phyloP scores from a whole-genome alignment of 2,888 invertebrate genomes.

The Carcina quercana region DNA sequence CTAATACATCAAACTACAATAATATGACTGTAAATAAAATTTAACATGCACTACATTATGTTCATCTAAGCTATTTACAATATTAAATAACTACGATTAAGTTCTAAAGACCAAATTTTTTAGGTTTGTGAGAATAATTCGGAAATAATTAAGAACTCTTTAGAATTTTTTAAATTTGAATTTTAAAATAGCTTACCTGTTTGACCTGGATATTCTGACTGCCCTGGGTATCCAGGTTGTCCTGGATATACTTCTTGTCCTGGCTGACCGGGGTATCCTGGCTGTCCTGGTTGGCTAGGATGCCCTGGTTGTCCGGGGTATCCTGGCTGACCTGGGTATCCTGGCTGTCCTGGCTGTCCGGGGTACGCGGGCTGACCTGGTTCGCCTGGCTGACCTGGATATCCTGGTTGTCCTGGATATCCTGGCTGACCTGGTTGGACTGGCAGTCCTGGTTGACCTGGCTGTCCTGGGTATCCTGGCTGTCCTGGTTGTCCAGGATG shows the following conservation, averaged over 20 bases:
- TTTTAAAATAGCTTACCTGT: slow-evolving; percentile 20
- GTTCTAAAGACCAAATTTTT: too few relatives aligned
- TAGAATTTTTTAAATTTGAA: too few relatives aligned
- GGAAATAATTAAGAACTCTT: too few relatives aligned
- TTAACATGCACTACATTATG: too few relatives aligned
- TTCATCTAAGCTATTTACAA: too few relatives aligned
- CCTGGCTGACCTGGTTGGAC: slow-evolving; percentile 32
- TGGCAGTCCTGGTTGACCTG: slow-evolving; percentile 17
- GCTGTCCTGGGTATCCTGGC: slow-evolving; percentile 20
- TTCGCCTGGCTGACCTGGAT: slow-evolving; percentile 22
- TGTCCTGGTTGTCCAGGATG: slow-evolving; percentile 28
- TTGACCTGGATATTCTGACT: slow-evolving; percentile 14
- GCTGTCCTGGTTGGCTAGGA: slow-evolving; percentile 15
- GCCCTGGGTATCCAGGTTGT: slow-evolving; percentile 13
- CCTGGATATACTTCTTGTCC: slow-evolving; percentile 15
- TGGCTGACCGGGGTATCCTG: slow-evolving; percentile 13
- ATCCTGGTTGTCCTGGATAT: slow-evolving; percentile 16
- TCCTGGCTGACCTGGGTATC: slow-evolving; percentile 19
- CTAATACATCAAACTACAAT: too few relatives aligned
- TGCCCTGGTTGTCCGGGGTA: slow-evolving; percentile 17
- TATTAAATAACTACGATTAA: too few relatives aligned
- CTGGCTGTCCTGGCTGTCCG: slow-evolving; percentile 27
- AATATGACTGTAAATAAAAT: too few relatives aligned
- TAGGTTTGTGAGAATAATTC: too few relatives aligned
- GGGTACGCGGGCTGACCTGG: slow-evolving; percentile 36